These are phyloP conservation scores for Bovichtus variegatus DNA, from an alignment of 2,797 vertebrate species.

Conservation along the genomic window DNA sequence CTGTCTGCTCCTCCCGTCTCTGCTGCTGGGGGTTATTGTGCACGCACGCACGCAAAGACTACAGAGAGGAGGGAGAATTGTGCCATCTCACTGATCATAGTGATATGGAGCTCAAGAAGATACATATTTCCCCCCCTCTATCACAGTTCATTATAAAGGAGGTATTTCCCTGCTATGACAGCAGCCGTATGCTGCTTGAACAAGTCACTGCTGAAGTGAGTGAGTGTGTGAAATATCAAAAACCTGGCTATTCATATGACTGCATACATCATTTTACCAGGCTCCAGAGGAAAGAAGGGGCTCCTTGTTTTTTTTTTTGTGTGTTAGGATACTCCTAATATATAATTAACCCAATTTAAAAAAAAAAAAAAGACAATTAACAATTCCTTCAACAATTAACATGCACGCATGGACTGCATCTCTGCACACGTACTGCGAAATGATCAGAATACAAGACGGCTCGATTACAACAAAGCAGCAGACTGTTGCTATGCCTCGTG, in stretches of 20 bases:
- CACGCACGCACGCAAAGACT: neutral
- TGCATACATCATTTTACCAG: too few relatives aligned
- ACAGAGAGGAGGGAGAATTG: neutral
- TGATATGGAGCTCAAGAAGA: neutral
- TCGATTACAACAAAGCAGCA: constrained; percentile 17
- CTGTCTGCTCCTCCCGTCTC: constrained; percentile 49
- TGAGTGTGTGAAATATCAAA: neutral
- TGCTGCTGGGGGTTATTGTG: constrained; percentile 13
- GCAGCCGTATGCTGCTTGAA: neutral
- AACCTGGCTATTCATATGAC: neutral
- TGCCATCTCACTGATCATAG: neutral
- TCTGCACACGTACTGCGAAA: neutral
- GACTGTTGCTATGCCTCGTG: constrained; percentile 55
- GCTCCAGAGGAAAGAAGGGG: too few relatives aligned
- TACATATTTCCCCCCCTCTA: neutral
- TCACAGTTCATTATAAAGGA: neutral
- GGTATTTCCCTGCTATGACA: neutral
- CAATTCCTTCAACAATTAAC: too few relatives aligned
- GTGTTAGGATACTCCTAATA: too few relatives aligned
- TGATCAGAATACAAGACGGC: constrained; percentile 8
- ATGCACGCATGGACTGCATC: neutral
- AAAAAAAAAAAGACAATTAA: too few relatives aligned
- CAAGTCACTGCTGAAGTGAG: neutral
- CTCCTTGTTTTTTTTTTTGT: too few relatives aligned
- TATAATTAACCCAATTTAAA: too few relatives aligned